These are phyloP conservation scores for Agonopterix alstromeriana DNA, from an alignment of 2,888 invertebrate species.

Conservation along the genomic window DNA sequence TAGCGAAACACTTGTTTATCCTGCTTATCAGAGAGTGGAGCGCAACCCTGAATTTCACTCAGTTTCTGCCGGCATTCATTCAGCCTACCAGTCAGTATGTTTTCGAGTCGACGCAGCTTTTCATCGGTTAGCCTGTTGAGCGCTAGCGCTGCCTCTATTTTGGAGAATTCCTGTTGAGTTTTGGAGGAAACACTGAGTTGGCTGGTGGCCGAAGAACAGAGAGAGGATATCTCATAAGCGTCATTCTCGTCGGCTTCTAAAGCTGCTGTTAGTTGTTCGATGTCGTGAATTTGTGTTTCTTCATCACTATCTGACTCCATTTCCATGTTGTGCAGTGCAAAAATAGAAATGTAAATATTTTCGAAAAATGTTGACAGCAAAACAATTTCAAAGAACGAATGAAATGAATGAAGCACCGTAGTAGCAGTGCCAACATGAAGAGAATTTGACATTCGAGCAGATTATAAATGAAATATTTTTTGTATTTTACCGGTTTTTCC, in stretches of 20 bases:
- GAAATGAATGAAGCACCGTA: too few species aligned
- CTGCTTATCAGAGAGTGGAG: slow-evolving; percentile 14
- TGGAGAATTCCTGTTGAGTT: slow-evolving; percentile 18
- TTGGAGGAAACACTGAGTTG: slow-evolving; percentile 7
- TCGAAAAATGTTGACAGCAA: too few species aligned
- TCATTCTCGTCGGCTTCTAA: slow-evolving; percentile 22
- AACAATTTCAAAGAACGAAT: too few species aligned
- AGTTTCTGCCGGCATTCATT: slow-evolving; percentile 46
- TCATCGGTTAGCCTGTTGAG: slow-evolving; percentile 54
- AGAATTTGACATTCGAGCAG: too few species aligned
- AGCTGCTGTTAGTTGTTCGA: slow-evolving; percentile 27
- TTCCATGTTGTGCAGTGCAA: background rate
- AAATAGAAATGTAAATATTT: background rate
- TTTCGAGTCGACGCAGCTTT: slow-evolving; percentile 41
- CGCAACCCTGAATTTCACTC: slow-evolving; percentile 18
- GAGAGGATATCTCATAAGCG: background rate
- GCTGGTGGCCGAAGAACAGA: background rate
- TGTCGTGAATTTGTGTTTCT: slow-evolving; percentile 29
- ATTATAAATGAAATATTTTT: too few species aligned
- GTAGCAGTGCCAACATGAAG: too few species aligned
- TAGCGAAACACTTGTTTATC: slow-evolving; percentile 32
- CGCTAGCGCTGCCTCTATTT: slow-evolving; percentile 38
- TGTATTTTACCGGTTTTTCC: too few species aligned
- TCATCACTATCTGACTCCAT: slow-evolving; percentile 28
- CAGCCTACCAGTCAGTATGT: slow-evolving; percentile 35